A percentile compares a stretch with the other conserved stretches of the same genome.
phyloP scores from a whole-genome alignment of 2,888 invertebrate genomes.

The Lepidochitona cinerea region DNA sequence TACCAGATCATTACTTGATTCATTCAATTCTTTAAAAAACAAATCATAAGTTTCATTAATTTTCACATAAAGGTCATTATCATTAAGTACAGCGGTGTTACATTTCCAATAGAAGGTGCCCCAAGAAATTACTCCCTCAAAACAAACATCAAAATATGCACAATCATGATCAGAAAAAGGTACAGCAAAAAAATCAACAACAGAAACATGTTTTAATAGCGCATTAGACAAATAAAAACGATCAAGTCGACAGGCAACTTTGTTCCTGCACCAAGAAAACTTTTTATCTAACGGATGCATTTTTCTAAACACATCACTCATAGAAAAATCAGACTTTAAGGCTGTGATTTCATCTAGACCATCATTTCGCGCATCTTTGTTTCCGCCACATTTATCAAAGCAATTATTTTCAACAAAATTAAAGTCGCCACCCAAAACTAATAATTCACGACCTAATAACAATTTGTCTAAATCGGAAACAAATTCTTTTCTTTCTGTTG shows the following conservation, averaged over 20 bases:
- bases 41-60: background rate
- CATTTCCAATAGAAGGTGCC: background rate
- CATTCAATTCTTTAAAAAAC: background rate
- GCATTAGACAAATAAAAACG: background rate
- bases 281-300: conserved; percentile 9
- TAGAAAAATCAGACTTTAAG: conserved; percentile 16
- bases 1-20: background rate
- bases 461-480: background rate
- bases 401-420: conserved; percentile 21
- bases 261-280: background rate
- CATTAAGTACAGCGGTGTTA: background rate
- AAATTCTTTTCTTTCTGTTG: background rate
- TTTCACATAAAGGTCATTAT: background rate
- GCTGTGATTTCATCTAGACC: conserved; percentile 10
- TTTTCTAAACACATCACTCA: conserved; percentile 18
- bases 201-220: too few relatives aligned
- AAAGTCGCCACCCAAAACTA: conserved; percentile 23
- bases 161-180: background rate
- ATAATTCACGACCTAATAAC: background rate
- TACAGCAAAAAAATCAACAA: background rate
- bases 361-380: conserved; percentile 5
- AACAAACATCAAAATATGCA: background rate
- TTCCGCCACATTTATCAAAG: conserved; percentile 26
- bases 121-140: background rate
- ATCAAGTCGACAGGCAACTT: background rate